Base-by-base conservation (phyloP, 2,888 invertebrate genomes). In the Caenorhabditis virilis region DNA sequence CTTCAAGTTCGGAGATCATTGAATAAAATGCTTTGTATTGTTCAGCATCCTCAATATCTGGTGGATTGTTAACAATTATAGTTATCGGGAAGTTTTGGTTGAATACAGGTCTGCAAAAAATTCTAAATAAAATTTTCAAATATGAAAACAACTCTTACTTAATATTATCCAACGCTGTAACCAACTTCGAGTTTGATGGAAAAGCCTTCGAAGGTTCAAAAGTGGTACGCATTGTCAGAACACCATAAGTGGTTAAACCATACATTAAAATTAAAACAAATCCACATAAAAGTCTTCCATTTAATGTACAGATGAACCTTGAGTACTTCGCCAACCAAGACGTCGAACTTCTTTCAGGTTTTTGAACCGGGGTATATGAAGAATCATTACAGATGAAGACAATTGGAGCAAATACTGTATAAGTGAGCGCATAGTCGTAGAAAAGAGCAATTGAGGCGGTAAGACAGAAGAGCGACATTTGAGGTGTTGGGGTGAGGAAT, bases 191-290 rank as follows among this genome's bases (percentile, higher is more conserved):
- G 41, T 80, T 77, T 13, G 75, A 72, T 7, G 79, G 79, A 52
- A 79, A 79, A 27, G 79, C 79, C 57, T 81, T 81, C 2, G 77
- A 73, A 0, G 81, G 82, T 42, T 81, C 80, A 54, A 81, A 81
- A 0, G 70, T 71, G 0, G 70, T 54, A 33, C 45, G 60, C 69
- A 73, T 69, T 1, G 58, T 66, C 22, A 69, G 25, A 4, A 69
- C 65, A 22, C 70, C 69, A 41, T 68, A 64, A 0, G 66, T 60
- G n/a, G 66, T 68, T 25, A 73, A 47, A 3, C 30, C 41, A 50
- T 72, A 70, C 55, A 72, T 60, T 2, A 41, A 38, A 13, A 56
- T 36, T n/a, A 70, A 49, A 16, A 60, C 41, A 1, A 59, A 15
- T 16, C 53, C 30, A 50, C 72, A 72, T 6, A 58, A 36, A 0